Evolutionary conservation across 2,113 vertebrate genomes (phyloP), one percentile per base, ranked within the genome.

Genomic region (Rallus limicola): DNA sequence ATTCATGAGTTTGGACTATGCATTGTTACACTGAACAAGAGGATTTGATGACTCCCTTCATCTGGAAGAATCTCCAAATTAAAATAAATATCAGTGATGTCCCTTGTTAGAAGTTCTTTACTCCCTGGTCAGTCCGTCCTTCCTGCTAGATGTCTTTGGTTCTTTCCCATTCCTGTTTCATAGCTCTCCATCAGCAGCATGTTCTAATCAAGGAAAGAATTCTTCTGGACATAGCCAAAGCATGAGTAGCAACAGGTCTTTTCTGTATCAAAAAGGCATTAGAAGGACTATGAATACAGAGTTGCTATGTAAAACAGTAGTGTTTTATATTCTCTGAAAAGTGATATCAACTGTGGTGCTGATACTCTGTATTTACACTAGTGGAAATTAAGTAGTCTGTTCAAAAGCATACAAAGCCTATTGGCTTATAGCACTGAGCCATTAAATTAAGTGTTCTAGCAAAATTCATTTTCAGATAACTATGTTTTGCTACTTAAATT

Each of bases 181-280:
- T 10, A 62, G 40, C 24, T 91, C 33, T 5, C 16, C 33, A 63
- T 28, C 10, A 63, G 11, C 28, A 59, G 6, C 11, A 60, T 15
- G 6, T 26, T 44, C 11, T 40, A 5, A 59, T 64, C 25, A 79
- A 36, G 4, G 13, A 85, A 78, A 26, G 4, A 7, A 8, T 65
- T 59, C 36, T 69, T 50, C 65, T 79, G 42, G 11, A 46, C 9
- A 13, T 25, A 25, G 12, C 10, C n/a, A 55, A 71, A 77, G 6
- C 10, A 16, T 2, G 2, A 70, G 7, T 20, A 52, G 17, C 10
- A 15, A 2, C 5, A 64, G 7, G 3, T 5, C 33, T 42, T 76
- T 81, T 83, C 34, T 58, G 3, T 62, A n/a, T 36, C 9, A 75
- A 62, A 72, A 84, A 46, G 5, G 1, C 12, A 36, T 34, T 70